Evolutionary conservation across 2,797 vertebrate species (phyloP).

Genomic region (Enteromius afrohamiltoni): DNA sequence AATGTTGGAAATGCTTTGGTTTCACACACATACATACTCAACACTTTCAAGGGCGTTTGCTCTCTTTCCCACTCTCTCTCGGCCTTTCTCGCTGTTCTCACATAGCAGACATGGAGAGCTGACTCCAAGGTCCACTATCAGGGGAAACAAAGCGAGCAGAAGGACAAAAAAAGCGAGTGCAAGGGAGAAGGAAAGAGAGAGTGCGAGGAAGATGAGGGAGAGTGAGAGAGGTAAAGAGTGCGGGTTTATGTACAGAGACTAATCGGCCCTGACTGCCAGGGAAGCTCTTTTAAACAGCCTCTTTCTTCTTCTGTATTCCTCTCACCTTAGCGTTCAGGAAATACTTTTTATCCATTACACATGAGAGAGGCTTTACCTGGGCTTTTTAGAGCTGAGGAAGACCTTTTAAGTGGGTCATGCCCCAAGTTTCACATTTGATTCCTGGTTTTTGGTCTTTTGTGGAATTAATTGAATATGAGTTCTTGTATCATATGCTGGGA

Average conservation of each 20-base stretch:
- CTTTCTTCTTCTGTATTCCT: conserved; percentile 37
- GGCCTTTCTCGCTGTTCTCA: conserved; percentile 45
- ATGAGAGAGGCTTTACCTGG: conserved; percentile 29
- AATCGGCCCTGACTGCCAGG: conserved; percentile 53
- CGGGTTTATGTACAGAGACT: conserved; percentile 44
- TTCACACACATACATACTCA: background rate
- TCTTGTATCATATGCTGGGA: background rate
- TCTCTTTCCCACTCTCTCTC: conserved; percentile 1
- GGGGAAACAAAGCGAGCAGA: conserved; percentile 61
- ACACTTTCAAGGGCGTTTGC: conserved; percentile 33
- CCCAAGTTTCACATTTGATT: conserved; percentile 36
- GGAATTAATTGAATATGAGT: conserved; percentile 12
- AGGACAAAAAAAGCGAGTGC: conserved; percentile 41
- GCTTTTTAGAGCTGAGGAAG: conserved; percentile 34
- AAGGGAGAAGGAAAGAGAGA: conserved; percentile 19
- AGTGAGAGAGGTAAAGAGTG: conserved; percentile 36
- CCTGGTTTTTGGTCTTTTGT: conserved; percentile 4
- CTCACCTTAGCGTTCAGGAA: conserved; percentile 48
- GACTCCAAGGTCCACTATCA: conserved; percentile 63
- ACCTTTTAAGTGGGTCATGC: conserved; percentile 48
- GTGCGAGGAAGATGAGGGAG: conserved; percentile 27
- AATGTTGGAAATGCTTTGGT: conserved; percentile 24
- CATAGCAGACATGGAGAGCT: conserved; percentile 70
- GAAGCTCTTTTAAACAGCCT: conserved; percentile 48
- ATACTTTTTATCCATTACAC: conserved; percentile 49